Evolutionary conservation across 2,888 invertebrate genomes (phyloP).

Genomic region (Erpobdella octoculata): DNA sequence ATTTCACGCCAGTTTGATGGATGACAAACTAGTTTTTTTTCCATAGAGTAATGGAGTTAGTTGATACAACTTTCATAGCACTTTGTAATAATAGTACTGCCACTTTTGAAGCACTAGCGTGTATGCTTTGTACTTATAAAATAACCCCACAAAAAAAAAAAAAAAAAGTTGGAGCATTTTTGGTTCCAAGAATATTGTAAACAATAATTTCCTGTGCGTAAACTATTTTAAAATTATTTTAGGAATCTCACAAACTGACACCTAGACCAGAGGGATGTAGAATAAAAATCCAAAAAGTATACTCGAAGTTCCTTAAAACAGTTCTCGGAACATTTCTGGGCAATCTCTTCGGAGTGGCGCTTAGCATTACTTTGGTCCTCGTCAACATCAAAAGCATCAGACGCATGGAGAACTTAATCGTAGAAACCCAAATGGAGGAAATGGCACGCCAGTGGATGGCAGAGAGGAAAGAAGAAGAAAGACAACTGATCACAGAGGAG

Average conservation of each 20-base stretch:
- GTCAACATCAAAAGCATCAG: not conserved
- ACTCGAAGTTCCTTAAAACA: not conserved
- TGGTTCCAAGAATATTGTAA: too few species aligned
- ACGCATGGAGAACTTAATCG: not conserved
- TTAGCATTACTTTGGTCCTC: not conserved
- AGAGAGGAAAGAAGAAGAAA: not conserved
- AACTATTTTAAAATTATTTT: not conserved
- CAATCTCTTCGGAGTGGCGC: not conserved
- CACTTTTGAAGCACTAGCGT: too few species aligned
- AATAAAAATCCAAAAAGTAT: not conserved
- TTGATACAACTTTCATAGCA: too few species aligned
- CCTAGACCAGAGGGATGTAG: conserved; percentile 2
- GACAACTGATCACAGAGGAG: not conserved
- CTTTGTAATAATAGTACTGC: too few species aligned
- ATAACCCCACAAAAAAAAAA: too few species aligned
- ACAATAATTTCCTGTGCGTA: not conserved
- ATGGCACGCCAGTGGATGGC: conserved; percentile 7
- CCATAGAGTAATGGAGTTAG: too few species aligned
- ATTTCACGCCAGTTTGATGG: too few species aligned
- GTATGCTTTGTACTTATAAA: too few species aligned
- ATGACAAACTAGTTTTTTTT: too few species aligned
- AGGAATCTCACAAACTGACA: not conserved
- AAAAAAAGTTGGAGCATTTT: too few species aligned
- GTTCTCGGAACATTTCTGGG: not conserved
- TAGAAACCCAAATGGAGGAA: not conserved